Base-by-base conservation (phyloP, 2,888 invertebrate genomes). In the Drosophila paranaensis region DNA sequence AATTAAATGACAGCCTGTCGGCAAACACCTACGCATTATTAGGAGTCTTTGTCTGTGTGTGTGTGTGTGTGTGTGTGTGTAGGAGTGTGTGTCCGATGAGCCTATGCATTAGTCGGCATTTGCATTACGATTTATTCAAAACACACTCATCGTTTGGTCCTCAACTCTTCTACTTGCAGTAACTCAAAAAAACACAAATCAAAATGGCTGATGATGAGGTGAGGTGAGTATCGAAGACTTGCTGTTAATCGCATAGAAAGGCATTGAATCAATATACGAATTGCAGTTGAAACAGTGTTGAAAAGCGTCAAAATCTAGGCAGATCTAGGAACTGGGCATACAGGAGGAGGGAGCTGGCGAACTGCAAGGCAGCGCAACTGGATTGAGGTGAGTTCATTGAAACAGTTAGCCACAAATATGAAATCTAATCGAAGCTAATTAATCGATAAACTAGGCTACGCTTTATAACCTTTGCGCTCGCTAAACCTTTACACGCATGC, bases 121-220 rank as follows among this genome's bases (percentile, higher is more conserved):
- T 77, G 72, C 60, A 68, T 63, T 64, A n/a, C n/a, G 20, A 56
- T 48, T 45, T 37, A 70, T 69, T 55, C 25, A 33, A 48, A 60
- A 25, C 43, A 45, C 35, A 71, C 30, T 35, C 58, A 60, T 30
- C 35, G 27, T 46, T 48, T 43, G 61, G 57, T 71, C 25, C 30
- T 69, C 16, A 55, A 58, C 42, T 60, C 40, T 72, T 67, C 16
- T 69, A 64, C 39, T 91, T 91, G 39, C 84, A 91, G 91, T 91
- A 85, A 90, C 82, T 82, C 77, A 84, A 91, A 90, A 84, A 91
- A 90, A 91, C 90, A 92, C 89, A 92, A 89, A 90, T 90, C 88
- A 96, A 93, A 94, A 97, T 97, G 97, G 97, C 97, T 95, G 97
- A 97, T 95, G 97, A 97, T 95, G 97, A 97, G 95, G 97, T 97